phyloP scores from a whole-genome alignment of 2,797 vertebrate genomes.

The Bufotes viridis region DNA sequence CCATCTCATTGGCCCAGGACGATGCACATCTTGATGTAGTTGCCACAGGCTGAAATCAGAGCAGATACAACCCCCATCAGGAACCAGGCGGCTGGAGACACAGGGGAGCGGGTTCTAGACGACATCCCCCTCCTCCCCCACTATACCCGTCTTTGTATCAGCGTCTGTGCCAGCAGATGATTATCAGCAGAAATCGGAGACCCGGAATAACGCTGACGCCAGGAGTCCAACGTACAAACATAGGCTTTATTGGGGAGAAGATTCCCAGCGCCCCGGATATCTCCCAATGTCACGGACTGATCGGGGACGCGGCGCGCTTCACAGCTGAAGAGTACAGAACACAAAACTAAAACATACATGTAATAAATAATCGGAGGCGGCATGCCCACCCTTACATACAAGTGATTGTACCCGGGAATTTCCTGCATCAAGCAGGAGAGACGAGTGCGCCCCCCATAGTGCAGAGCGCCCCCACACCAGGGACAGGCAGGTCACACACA shows the following conservation, averaged over 20 bases:
- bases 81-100: too few species aligned
- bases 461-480: conserved; percentile 10
- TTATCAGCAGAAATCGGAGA: neutral
- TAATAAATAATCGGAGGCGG: conserved; percentile 54
- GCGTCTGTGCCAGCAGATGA: neutral
- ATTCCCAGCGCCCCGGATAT: neutral
- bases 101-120: too few species aligned
- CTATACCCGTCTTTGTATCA: neutral
- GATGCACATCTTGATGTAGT: too few species aligned
- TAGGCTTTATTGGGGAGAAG: conserved; percentile 45
- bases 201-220: neutral
- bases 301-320: neutral
- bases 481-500: neutral
- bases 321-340: conserved; percentile 42
- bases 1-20: too few species aligned
- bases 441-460: conserved; percentile 7
- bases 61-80: too few species aligned
- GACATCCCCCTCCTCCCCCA: too few species aligned
- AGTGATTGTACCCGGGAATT: conserved; percentile 9
- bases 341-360: conserved; percentile 57
- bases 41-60: too few species aligned
- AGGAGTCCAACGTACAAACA: conserved; percentile 36
- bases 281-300: neutral
- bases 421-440: neutral
- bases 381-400: conserved; percentile 15